Conservation (phyloP, 1,140 invertebrate genomes). For the Myzus persicae region DNA sequence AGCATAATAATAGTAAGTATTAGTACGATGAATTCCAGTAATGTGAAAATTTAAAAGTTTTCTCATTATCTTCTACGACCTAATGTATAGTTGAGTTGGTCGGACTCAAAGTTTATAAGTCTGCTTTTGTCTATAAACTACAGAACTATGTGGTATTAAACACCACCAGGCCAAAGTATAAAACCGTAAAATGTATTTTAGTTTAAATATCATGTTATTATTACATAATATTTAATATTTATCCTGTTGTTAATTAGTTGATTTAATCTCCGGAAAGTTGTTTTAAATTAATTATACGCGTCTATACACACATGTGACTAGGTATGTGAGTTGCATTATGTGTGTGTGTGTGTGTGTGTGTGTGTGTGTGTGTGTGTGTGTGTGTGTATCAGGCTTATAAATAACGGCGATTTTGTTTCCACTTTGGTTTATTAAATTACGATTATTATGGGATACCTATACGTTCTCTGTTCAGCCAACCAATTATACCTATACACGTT, state of each 20-base stretch:
- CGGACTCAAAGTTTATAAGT: not conserved
- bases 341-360: not conserved
- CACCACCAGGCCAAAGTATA: not conserved
- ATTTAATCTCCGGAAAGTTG: slow-evolving; percentile 4
- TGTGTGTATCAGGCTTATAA: not conserved
- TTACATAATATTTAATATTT: not conserved
- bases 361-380: not conserved
- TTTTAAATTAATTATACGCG: not conserved
- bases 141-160: not conserved
- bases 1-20: not conserved
- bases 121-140: not conserved
- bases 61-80: not conserved
- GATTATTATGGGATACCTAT: not conserved
- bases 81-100: not conserved
- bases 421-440: slow-evolving; percentile 16
- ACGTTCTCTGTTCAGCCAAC: not conserved
- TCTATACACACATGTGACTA: not conserved
- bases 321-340: not conserved
- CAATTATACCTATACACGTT: not conserved
- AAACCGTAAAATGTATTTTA: not conserved
- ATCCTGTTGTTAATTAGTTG: slow-evolving; percentile 10
- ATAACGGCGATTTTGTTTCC: not conserved
- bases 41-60: slow-evolving; percentile 8
- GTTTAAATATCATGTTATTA: slow-evolving; percentile 1
- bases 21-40: not conserved